These are phyloP conservation scores for Rhopilema esculentum DNA, from an alignment of 30 jellyfish, hydroid and myxozoan genomes.

Conservation along the genomic window DNA sequence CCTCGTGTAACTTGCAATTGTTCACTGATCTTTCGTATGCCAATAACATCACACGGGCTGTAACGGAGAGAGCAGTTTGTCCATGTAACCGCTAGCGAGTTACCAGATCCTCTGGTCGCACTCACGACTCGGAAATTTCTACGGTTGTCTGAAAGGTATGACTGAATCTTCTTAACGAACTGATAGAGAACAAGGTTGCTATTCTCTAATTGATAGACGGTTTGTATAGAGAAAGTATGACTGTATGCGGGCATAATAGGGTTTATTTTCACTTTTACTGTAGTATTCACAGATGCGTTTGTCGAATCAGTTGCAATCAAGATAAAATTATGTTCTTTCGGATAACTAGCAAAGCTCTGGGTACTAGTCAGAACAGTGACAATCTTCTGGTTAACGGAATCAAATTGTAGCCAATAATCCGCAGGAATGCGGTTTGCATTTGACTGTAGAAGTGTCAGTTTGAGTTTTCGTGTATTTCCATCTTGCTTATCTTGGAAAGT, in stretches of 20 bases:
- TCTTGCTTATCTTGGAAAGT: conserved; percentile 87
- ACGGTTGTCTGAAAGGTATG: conserved; percentile 51
- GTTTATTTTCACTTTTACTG: conserved; percentile 32
- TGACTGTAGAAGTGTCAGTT: conserved; percentile 35
- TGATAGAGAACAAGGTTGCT: conserved; percentile 31
- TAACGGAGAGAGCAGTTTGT: conserved; percentile 77
- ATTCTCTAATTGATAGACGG: not conserved
- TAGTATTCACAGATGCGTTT: conserved; percentile 27
- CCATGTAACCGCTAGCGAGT: conserved; percentile 53
- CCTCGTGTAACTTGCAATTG: conserved; percentile 41
- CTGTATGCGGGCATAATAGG: conserved; percentile 49
- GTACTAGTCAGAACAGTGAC: conserved; percentile 36
- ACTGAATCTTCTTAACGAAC: conserved; percentile 65
- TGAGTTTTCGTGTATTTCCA: conserved; percentile 77
- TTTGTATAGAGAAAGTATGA: conserved; percentile 55
- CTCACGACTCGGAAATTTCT: conserved; percentile 52
- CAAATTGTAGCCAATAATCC: conserved; percentile 78
- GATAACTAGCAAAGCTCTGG: conserved; percentile 11
- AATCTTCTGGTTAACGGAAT: conserved; percentile 29
- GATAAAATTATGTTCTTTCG: conserved; percentile 28
- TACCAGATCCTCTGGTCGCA: conserved; percentile 51
- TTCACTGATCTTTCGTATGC: conserved; percentile 27
- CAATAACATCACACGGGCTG: conserved; percentile 79
- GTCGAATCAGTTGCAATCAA: conserved; percentile 74
- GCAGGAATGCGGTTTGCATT: conserved; percentile 26